Evolutionary conservation across 2,888 invertebrate species (phyloP).

Genomic region (Rambutsinella grinnellia): DNA sequence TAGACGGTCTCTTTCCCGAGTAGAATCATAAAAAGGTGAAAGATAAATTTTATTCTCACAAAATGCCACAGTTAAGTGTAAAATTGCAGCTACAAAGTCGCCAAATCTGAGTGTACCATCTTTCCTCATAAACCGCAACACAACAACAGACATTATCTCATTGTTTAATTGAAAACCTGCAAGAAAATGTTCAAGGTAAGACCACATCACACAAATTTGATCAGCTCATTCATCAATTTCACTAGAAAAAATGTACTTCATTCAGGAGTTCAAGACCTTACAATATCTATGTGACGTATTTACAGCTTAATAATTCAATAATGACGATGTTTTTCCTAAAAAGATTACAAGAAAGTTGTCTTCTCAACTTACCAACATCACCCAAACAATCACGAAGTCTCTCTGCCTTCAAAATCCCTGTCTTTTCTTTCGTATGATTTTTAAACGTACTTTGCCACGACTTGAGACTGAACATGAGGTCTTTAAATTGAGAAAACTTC

Average conservation of each 20-base stretch:
- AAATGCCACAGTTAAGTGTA: slow-evolving; percentile 90
- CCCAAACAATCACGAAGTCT: slow-evolving; percentile 84
- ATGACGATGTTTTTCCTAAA: background rate
- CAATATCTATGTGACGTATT: no score
- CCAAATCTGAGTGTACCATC: slow-evolving; percentile 92
- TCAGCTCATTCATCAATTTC: no score
- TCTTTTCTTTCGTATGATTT: slow-evolving; percentile 90
- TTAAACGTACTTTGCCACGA: slow-evolving; percentile 93
- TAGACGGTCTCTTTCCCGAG: slow-evolving; percentile 49
- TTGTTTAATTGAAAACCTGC: slow-evolving; percentile 86
- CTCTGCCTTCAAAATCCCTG: slow-evolving; percentile 89
- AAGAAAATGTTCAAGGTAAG: no score
- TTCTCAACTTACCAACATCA: slow-evolving; percentile 81
- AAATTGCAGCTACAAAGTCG: slow-evolving; percentile 90
- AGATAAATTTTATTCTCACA: slow-evolving; percentile 74
- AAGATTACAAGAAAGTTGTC: no score
- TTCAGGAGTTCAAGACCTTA: no score
- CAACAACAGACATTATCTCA: slow-evolving; percentile 84
- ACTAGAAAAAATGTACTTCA: no score
- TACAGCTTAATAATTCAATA: no score
- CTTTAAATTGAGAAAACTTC: slow-evolving; percentile 88
- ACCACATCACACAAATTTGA: no score
- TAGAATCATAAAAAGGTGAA: slow-evolving; percentile 35
- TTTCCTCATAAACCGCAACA: slow-evolving; percentile 90
- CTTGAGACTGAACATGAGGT: slow-evolving; percentile 90